Base-by-base conservation (phyloP, 2,113 vertebrate genomes). In the Salvator merianae region DNA sequence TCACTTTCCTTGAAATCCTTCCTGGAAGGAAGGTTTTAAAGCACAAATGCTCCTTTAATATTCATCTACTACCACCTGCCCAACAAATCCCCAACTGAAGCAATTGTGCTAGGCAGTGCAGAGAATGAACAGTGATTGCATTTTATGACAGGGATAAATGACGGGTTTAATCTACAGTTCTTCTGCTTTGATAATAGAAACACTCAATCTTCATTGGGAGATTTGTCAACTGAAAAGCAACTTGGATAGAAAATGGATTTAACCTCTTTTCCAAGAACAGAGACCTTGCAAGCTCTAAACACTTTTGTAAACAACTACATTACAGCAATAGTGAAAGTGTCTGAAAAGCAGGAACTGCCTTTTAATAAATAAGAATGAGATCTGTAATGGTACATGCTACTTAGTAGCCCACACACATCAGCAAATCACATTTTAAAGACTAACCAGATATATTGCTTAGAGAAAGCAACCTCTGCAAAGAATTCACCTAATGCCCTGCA, bases 81-180 rank as follows among this genome's bases (percentile, higher is more conserved):
- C 40, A 86, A 86, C 71, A 81, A 91, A 80, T 83, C 79, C 87
- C 86, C 73, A 91, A 79, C 79, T 79, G 69, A 85, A 79, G 55
- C 77, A 59, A 92, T 20, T 2, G 2, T 72, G 88, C 90, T 87
- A 72, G 86, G 81, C 59, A 79, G 66, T 66, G 85, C 43, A 87
- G 81, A 86, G 80, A 91, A 88, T 91, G 83, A 93, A 87, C 88
- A 90, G 77, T 86, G 86, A 91, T 77, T 93, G 85, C 81, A 91
- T 69, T 13, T 84, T 90, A 84, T 89, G 91, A 92, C 90, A 94
- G 89, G 82, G 88, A 93, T 88, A 93, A 94, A 93, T 91, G 84
- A 91, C 88, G 89, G 86, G 83, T 88, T 92, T 93, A 93, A 93
- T 88, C 91, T 81, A 88, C 86, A 90, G 87, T 91, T 94, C 72